Conservation (phyloP, 2,888 invertebrate genomes). For the Congeria kusceri region DNA sequence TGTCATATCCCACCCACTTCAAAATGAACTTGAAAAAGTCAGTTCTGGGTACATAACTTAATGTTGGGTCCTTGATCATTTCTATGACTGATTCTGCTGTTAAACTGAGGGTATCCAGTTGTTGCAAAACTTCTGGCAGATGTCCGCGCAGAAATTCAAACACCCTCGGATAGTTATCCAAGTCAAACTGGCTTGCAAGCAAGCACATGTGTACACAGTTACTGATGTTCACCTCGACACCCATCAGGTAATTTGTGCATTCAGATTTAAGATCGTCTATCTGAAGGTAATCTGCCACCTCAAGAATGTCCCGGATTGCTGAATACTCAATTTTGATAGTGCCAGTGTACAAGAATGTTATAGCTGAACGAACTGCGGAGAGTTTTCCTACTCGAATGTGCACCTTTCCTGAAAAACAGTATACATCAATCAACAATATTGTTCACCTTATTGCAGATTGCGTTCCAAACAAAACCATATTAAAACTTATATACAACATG, state of each 20-base stretch:
- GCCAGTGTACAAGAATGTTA: constrained; percentile 75
- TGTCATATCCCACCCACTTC: constrained; percentile 72
- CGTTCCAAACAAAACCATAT: too few species aligned
- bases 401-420: constrained; percentile 65
- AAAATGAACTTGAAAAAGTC: constrained; percentile 74
- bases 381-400: constrained; percentile 67
- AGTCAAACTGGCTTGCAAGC: constrained; percentile 73
- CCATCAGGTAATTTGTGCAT: constrained; percentile 68
- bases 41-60: constrained; percentile 70
- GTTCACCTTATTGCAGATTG: neutral
- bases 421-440: neutral
- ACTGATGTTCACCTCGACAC: constrained; percentile 62
- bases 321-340: constrained; percentile 63
- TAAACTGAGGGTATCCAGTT: constrained; percentile 69
- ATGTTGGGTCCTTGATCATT: constrained; percentile 67
- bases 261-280: constrained; percentile 70
- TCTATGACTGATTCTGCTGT: constrained; percentile 71
- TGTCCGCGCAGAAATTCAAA: constrained; percentile 71
- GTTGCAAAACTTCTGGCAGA: constrained; percentile 71
- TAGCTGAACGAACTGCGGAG: constrained; percentile 68
- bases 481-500: neutral
- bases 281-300: constrained; percentile 78
- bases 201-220: constrained; percentile 75
- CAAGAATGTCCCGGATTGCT: constrained; percentile 67
- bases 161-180: constrained; percentile 71